A percentile compares a stretch with the other conserved stretches of the same genome.
These are phyloP conservation scores for Albula glossodonta DNA, from an alignment of 2,113 vertebrate genomes.

Conservation along the genomic window DNA sequence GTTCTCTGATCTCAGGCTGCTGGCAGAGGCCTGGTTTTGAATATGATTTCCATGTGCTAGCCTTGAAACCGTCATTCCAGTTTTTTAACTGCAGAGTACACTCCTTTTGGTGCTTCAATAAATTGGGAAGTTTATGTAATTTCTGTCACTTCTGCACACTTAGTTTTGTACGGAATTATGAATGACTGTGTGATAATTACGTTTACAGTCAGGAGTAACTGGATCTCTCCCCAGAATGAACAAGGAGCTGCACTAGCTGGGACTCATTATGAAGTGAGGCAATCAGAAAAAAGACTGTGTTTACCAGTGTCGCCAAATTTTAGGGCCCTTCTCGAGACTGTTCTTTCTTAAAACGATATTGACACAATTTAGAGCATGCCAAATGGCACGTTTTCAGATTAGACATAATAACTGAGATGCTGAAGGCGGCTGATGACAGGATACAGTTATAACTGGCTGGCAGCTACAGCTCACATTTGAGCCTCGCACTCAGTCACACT, in stretches of 20 bases:
- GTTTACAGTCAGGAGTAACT: neutral
- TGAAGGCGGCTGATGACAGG: no score
- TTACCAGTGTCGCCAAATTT: no score
- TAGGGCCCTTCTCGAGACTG: no score
- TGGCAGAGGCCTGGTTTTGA: neutral
- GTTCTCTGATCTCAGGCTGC: neutral
- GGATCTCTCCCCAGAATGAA: neutral
- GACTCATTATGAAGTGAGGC: neutral
- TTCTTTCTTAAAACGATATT: no score
- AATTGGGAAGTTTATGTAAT: neutral
- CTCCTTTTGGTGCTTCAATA: neutral
- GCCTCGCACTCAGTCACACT: no score
- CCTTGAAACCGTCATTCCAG: neutral
- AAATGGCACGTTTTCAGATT: no score
- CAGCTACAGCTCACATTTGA: no score
- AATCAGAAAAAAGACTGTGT: neutral
- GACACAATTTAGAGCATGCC: no score
- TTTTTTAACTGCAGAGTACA: neutral
- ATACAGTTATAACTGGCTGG: no score
- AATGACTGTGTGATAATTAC: neutral
- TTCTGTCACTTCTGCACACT: neutral
- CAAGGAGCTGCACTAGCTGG: neutral
- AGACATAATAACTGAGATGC: no score
- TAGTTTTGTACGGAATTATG: neutral
- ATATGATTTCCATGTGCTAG: constrained; percentile 21